Percentiles rank a stretch among this genome's conserved stretches.
phyloP scores from a whole-genome alignment of 1,140 invertebrate genomes.

The Carposina sasakii region DNA sequence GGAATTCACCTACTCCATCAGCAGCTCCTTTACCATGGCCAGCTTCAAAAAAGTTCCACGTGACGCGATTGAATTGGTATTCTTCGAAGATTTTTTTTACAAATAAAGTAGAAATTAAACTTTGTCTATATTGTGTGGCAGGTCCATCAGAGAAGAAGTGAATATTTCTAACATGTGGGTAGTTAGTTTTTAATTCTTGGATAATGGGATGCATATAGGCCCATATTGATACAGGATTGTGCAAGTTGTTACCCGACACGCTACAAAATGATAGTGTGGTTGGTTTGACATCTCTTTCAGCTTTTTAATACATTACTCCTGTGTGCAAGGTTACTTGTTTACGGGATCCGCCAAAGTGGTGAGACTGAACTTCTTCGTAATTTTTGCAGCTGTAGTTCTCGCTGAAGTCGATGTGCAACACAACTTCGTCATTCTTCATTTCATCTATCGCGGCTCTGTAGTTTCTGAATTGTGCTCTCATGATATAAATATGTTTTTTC shows the following conservation, averaged over 20 bases:
- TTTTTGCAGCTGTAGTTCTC: constrained; percentile 6
- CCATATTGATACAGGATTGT: constrained; percentile 2
- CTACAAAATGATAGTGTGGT: background rate
- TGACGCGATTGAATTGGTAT: background rate
- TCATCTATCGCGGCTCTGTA: background rate
- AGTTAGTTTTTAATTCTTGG: background rate
- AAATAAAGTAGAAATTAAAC: background rate
- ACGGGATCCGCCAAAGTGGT: constrained; percentile 6
- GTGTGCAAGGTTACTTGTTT: constrained; percentile 7
- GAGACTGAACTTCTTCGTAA: constrained; percentile 5
- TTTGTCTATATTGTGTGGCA: constrained; percentile 2
- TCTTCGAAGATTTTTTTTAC: constrained; percentile 1
- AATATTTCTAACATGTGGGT: background rate
- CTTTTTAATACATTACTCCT: background rate
- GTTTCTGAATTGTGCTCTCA: background rate
- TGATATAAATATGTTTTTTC: constrained; percentile 4
- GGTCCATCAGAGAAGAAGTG: constrained; percentile 1
- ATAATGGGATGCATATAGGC: constrained; percentile 5
- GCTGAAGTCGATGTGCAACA: background rate
- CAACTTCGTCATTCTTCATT: constrained; percentile 1
- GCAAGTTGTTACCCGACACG: background rate
- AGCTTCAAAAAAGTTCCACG: constrained; percentile 18
- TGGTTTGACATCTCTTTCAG: background rate
- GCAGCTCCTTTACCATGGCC: constrained; percentile 15
- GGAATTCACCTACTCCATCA: constrained; percentile 3